Conservation (phyloP, 2,888 invertebrate species). For the Parnassius mnemosyne region DNA sequence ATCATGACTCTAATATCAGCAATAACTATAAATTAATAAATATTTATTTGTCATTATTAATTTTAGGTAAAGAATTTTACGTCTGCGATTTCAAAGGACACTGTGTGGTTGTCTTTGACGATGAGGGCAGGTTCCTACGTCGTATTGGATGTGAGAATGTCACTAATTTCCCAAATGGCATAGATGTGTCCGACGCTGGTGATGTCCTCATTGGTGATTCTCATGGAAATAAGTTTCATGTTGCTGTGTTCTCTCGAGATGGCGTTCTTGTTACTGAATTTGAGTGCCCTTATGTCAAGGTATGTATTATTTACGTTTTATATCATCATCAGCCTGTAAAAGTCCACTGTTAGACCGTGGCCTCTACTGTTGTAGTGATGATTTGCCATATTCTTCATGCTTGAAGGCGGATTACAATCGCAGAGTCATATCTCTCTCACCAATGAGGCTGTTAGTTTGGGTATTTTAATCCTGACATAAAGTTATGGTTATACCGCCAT, state of each 20-base stretch:
- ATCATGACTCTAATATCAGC: too few relatives aligned
- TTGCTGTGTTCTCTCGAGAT: slow-evolving; percentile 95
- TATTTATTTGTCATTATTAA: not conserved
- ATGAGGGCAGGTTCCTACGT: slow-evolving; percentile 94
- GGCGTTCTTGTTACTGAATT: slow-evolving; percentile 94
- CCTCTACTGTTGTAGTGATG: too few relatives aligned
- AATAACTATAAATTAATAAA: too few relatives aligned
- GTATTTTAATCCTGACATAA: too few relatives aligned
- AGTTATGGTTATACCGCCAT: too few relatives aligned
- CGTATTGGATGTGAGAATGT: slow-evolving; percentile 97
- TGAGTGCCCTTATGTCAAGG: slow-evolving; percentile 98
- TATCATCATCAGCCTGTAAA: too few relatives aligned
- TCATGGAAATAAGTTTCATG: slow-evolving; percentile 98
- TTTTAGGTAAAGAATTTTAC: slow-evolving; percentile 92
- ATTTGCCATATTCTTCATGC: too few relatives aligned
- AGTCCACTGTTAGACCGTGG: too few relatives aligned
- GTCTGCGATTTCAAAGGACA: slow-evolving; percentile 99
- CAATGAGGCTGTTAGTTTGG: too few relatives aligned
- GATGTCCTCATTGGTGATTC: slow-evolving; percentile 98
- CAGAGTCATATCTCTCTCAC: too few relatives aligned
- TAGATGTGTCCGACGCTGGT: slow-evolving; percentile 98
- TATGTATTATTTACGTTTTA: slow-evolving; percentile 48
- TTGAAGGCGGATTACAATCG: too few relatives aligned
- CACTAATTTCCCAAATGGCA: slow-evolving; percentile 98
- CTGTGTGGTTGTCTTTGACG: slow-evolving; percentile 97